Conservation (phyloP, 2,888 invertebrate genomes). For the Acholoe squamosa region DNA sequence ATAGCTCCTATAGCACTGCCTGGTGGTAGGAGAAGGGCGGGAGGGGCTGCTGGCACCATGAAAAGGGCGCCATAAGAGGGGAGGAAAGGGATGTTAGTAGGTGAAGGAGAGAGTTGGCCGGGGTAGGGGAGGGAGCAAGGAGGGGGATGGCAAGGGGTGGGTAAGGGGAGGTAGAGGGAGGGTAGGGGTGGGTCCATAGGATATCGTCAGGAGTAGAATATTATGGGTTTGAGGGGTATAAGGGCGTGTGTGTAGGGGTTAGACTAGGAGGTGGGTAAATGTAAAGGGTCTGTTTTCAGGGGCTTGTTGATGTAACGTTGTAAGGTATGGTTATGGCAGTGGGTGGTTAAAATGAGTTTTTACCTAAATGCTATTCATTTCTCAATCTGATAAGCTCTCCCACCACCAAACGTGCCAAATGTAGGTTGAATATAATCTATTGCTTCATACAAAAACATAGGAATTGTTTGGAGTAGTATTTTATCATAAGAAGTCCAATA, state of each 20-base stretch:
- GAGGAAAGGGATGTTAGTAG: background rate
- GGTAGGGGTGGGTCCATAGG: background rate
- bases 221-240: background rate
- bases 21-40: background rate
- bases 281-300: no score
- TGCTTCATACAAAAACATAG: no score
- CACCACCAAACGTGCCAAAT: no score
- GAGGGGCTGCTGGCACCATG: background rate
- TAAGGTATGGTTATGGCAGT: no score
- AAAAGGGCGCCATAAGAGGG: background rate
- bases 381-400: no score
- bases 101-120: background rate
- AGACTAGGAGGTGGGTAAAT: background rate
- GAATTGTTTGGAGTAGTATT: no score
- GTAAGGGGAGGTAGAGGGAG: background rate
- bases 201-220: conserved; percentile 10
- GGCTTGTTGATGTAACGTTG: no score
- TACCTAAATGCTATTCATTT: no score
- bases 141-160: background rate
- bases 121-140: no score
- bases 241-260: conserved; percentile 7
- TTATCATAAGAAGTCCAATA: no score
- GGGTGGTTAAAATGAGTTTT: no score
- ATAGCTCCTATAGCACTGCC: background rate
- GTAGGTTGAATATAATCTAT: no score